Evolutionary conservation across 2,797 vertebrate species (phyloP).

Genomic region (Etheostoma nigrum): DNA sequence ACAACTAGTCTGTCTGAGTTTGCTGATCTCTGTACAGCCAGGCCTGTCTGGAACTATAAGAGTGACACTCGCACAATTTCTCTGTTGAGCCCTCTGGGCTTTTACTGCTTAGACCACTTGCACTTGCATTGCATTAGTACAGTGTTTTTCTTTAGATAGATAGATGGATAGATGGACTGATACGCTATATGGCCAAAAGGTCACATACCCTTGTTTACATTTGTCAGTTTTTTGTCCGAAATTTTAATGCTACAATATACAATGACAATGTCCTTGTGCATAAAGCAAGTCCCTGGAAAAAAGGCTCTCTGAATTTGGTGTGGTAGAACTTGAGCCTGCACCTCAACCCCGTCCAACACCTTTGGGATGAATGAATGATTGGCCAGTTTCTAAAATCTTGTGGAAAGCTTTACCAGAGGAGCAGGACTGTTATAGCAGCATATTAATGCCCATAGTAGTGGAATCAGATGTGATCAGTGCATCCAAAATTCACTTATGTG

Average conservation of each 20-base stretch:
- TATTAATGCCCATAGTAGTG: not conserved
- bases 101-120: slow-evolving; percentile 35
- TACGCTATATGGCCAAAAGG: not conserved
- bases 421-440: not conserved
- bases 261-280: not conserved
- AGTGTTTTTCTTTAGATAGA: slow-evolving; percentile 31
- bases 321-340: not conserved
- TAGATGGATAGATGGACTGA: not conserved
- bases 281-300: not conserved
- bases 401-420: not conserved
- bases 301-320: not conserved
- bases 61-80: slow-evolving; percentile 37
- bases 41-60: slow-evolving; percentile 66
- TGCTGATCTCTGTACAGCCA: slow-evolving; percentile 51
- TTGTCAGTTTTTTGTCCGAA: not conserved
- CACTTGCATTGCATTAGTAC: not conserved
- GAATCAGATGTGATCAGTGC: not conserved
- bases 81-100: slow-evolving; percentile 46
- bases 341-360: not conserved
- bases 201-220: not conserved
- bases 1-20: slow-evolving; percentile 36
- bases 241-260: not conserved
- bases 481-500: not conserved
- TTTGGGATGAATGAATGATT: not conserved
- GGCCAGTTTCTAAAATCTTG: not conserved